phyloP scores from a whole-genome alignment of 2,888 invertebrate species.

The Proisotoma minuta region DNA sequence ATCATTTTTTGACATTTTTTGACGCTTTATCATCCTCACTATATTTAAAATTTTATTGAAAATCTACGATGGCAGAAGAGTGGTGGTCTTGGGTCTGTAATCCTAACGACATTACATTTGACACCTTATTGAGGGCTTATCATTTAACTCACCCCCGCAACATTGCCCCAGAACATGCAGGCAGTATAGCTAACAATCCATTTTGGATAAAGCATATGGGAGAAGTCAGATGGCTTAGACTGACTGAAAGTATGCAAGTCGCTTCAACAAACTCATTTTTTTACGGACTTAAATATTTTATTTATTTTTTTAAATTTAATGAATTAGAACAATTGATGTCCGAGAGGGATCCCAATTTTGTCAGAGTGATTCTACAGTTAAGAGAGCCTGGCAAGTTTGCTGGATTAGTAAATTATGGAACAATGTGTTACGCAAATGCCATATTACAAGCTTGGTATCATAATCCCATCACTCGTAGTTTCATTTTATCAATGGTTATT shows the following conservation, averaged over 20 bases:
- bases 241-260: not conserved
- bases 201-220: not conserved
- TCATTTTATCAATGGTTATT: not conserved
- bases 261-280: too few relatives aligned
- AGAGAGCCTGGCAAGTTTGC: constrained; percentile 55
- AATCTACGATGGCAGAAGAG: too few relatives aligned
- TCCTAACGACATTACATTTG: too few relatives aligned
- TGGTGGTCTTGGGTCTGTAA: too few relatives aligned
- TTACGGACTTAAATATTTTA: too few relatives aligned
- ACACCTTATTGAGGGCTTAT: too few relatives aligned
- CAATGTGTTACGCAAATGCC: constrained; percentile 64
- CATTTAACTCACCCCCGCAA: too few relatives aligned
- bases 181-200: not conserved
- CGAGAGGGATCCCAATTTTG: not conserved
- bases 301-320: too few relatives aligned
- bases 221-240: not conserved
- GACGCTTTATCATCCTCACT: too few relatives aligned
- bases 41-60: too few relatives aligned
- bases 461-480: constrained; percentile 52
- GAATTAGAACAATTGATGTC: not conserved
- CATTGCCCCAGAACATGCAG: not conserved
- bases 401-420: constrained; percentile 61
- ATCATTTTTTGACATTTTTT: too few relatives aligned
- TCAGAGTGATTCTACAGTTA: not conserved
- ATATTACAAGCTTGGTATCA: constrained; percentile 63